Percentiles rank a stretch among this genome's conserved stretches.
These are phyloP conservation scores for Polypterus senegalus DNA, from an alignment of 2,113 vertebrate species.

Conservation along the genomic window DNA sequence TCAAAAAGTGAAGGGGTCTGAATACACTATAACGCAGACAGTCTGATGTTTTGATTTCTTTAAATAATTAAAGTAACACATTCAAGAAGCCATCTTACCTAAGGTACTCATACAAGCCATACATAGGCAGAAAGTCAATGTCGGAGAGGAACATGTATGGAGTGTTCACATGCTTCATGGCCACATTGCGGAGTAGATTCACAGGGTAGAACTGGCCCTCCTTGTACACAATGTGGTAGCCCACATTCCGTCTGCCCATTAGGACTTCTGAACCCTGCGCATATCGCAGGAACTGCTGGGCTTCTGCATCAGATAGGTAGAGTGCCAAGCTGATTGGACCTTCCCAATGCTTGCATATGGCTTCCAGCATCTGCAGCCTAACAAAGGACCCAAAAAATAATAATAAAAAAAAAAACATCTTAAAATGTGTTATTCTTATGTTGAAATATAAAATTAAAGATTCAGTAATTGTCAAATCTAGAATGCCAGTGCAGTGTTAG, in stretches of 20 bases:
- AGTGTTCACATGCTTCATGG: conserved; percentile 90
- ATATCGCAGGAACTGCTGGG: conserved; percentile 94
- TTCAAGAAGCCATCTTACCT: conserved; percentile 54
- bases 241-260: conserved; percentile 83
- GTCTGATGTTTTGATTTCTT: no score
- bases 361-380: conserved; percentile 97
- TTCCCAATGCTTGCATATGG: conserved; percentile 98
- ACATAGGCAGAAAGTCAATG: conserved; percentile 98
- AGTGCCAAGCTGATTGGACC: conserved; percentile 93
- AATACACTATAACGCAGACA: no score
- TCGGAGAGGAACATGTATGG: conserved; percentile 95
- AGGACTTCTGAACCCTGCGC: conserved; percentile 96
- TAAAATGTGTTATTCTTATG: neutral
- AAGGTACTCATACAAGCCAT: conserved; percentile 96
- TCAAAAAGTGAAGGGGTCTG: no score
- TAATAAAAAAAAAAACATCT: no score
- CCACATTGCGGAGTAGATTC: conserved; percentile 90
- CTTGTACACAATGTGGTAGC: conserved; percentile 97
- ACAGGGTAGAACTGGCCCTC: conserved; percentile 97
- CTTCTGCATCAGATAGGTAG: conserved; percentile 91
- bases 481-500: no score
- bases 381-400: conserved; percentile 19
- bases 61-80: neutral
- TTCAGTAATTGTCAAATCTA: no score
- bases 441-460: no score